These are phyloP conservation scores for Chrysina gloriosa DNA, from an alignment of 2,888 invertebrate genomes.

Conservation along the genomic window DNA sequence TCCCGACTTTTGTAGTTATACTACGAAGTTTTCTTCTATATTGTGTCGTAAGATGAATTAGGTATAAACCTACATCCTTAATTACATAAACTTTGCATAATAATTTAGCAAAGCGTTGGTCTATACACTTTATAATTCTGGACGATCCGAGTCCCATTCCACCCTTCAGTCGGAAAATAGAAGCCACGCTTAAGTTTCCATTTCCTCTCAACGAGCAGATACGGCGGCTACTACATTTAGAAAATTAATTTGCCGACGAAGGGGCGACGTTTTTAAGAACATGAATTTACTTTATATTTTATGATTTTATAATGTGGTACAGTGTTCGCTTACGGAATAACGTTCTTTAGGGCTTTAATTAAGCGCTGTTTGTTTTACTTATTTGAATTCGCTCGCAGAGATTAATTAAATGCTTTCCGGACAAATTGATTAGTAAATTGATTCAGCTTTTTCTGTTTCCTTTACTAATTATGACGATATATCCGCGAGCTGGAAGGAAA, in stretches of 20 bases:
- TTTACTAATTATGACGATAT: neutral
- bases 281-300: constrained; percentile 29
- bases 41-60: too few species aligned
- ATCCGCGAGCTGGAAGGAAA: neutral
- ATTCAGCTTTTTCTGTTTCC: neutral
- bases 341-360: constrained; percentile 23
- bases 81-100: too few species aligned
- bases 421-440: constrained; percentile 10
- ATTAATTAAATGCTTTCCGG: constrained; percentile 23
- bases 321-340: constrained; percentile 5
- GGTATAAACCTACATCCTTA: too few species aligned
- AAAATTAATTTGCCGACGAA: constrained; percentile 27
- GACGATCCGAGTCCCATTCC: too few species aligned
- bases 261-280: constrained; percentile 13
- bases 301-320: constrained; percentile 31
- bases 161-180: too few species aligned
- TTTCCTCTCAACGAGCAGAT: neutral
- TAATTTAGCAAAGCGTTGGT: too few species aligned
- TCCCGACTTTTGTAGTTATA: too few species aligned
- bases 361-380: constrained; percentile 24
- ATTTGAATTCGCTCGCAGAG: constrained; percentile 19
- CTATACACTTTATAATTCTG: too few species aligned
- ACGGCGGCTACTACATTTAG: constrained; percentile 22
- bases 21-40: too few species aligned
- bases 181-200: neutral